Conservation (phyloP, 2,113 vertebrate species). For the Rhynchomys soricoides region DNA sequence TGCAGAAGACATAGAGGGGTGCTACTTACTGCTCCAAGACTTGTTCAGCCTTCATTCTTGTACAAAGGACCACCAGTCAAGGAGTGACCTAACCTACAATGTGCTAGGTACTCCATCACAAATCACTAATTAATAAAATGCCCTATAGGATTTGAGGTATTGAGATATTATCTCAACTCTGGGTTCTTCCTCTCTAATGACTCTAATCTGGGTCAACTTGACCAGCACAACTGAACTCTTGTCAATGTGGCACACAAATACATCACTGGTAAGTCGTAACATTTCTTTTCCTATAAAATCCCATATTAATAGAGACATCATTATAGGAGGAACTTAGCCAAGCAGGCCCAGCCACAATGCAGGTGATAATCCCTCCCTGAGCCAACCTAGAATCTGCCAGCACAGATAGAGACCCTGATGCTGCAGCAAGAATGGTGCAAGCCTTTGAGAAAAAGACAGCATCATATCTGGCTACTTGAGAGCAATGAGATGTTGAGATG, state of each 20-base stretch:
- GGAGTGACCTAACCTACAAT: background rate
- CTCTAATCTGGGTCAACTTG: background rate
- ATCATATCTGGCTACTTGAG: too few species aligned
- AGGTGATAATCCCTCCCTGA: too few species aligned
- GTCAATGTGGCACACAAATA: background rate
- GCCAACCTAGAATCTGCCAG: too few species aligned
- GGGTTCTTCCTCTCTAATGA: background rate
- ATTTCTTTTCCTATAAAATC: background rate
- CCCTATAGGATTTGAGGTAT: background rate
- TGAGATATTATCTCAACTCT: background rate
- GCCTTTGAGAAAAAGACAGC: too few species aligned
- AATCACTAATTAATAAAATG: background rate
- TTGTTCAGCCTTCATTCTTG: too few species aligned
- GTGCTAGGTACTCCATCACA: too few species aligned
- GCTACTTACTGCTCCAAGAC: background rate
- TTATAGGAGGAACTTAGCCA: too few species aligned
- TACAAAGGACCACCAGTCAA: background rate
- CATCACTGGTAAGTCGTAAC: background rate
- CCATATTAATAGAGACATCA: too few species aligned
- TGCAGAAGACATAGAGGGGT: background rate
- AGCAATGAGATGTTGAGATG: too few species aligned
- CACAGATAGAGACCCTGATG: too few species aligned
- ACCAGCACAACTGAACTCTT: background rate
- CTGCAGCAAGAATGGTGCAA: too few species aligned
- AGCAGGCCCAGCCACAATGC: too few species aligned